Evolutionary conservation across 2,888 invertebrate genomes (phyloP), one percentile per base, ranked within the genome.

Genomic region (Atherix ibis): DNA sequence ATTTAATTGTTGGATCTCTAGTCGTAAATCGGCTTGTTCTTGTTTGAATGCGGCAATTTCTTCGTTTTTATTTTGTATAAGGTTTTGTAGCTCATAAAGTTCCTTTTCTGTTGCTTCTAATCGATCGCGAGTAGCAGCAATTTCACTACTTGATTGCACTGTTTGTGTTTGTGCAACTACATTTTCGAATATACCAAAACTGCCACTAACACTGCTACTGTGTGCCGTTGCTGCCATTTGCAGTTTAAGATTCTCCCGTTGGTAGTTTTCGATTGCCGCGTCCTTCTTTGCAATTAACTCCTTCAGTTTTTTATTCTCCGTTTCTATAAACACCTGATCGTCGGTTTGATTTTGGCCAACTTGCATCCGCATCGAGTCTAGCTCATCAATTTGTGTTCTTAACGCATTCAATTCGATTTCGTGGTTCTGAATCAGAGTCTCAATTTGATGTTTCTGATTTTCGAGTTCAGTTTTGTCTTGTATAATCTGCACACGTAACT

Each of bases 301-400:
- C 34, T 67, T 66, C 1, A 73, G 51, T 25, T 65, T 66, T 44
- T 70, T 70, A 45, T 72, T 71, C 56, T 73, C 72, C 44, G 52
- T 64, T 42, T 67, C 58, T 17, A 61, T 53, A 37, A 58, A 57
- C 1, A 60, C 56, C 42, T 62, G 62, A 29, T 62, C 62, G 35
- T 62, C 62, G 0, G 62, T 62, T 40, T 62, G 62, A 35, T 62
- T 62, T 38, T 62, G 58, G 0, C 61, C 55, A 5, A 54, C 53
- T 40, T 54, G 53, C 48, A 51, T 52, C 4, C 53, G 46, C 28
- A 62, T 39, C 0, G 58, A 55, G 31, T 60, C 61, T 18, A 59
- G 38, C 19, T 61, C 60, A 5, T 52, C 45, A 8, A 58, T 50
- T 37, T 58, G 58, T 6, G 50, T 54, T 3, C 53, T 53, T 17